phyloP scores from a whole-genome alignment of 2,797 vertebrate species.

The Melanotaenia trifasciata region DNA sequence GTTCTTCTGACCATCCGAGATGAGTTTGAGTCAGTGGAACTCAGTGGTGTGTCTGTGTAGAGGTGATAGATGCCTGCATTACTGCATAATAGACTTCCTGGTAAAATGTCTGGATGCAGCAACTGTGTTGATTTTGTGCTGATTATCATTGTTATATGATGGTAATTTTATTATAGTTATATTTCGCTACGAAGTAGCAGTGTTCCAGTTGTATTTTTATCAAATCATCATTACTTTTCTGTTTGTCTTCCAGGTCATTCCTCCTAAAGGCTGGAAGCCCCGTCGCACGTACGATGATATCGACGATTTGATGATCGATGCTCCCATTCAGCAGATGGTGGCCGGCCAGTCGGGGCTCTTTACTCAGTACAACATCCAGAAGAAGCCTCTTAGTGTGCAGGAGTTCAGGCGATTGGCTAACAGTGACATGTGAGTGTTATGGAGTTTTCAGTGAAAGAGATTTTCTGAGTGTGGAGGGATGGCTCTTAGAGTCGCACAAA shows the following conservation, averaged over 20 bases:
- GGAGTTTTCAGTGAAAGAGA: not conserved
- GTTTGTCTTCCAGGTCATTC: conserved; percentile 86
- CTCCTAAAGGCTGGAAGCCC: conserved; percentile 94
- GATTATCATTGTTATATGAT: not conserved
- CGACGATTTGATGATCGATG: conserved; percentile 93
- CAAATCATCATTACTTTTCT: not conserved
- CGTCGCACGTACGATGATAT: conserved; percentile 93
- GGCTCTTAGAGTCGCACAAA: not conserved
- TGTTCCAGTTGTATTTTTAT: not conserved
- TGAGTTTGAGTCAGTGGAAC: not conserved
- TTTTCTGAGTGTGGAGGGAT: not conserved
- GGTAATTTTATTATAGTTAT: not conserved
- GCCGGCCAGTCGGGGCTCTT: conserved; percentile 95
- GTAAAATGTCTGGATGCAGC: too few species aligned
- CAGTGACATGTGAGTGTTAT: conserved; percentile 91
- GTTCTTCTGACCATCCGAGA: not conserved
- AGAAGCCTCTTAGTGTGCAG: conserved; percentile 93
- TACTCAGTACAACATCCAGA: conserved; percentile 97
- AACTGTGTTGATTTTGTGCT: too few species aligned
- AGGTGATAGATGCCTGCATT: not conserved
- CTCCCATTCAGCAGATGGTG: conserved; percentile 97
- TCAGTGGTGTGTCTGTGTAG: not conserved
- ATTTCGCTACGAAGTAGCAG: not conserved
- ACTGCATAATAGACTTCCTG: too few species aligned
- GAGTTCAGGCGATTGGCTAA: conserved; percentile 95